A percentile compares a stretch with the other conserved stretches of the same genome.
Conservation (phyloP, 1,140 invertebrate genomes). For the Phocides pigmalion region DNA sequence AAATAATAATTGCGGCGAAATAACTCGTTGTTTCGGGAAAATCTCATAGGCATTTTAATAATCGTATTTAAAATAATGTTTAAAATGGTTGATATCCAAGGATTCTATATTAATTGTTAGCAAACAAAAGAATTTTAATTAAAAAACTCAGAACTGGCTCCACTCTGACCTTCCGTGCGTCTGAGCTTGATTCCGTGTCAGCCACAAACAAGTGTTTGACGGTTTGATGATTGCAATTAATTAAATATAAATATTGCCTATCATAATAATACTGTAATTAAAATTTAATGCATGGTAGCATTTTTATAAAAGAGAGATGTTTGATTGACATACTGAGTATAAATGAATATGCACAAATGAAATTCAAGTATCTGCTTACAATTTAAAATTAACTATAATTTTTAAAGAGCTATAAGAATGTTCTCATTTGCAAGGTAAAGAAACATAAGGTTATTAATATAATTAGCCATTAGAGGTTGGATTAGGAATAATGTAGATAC, state of each 20-base stretch:
- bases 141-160: background rate
- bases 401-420: too few relatives aligned
- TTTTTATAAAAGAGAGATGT: background rate
- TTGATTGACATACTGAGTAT: background rate
- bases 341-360: too few relatives aligned
- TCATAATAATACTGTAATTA: conserved; percentile 7
- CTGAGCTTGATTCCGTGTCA: conserved; percentile 6
- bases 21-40: too few relatives aligned
- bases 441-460: too few relatives aligned
- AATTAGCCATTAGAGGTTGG: too few relatives aligned
- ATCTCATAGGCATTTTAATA: too few relatives aligned
- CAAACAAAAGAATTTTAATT: conserved; percentile 26
- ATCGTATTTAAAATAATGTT: background rate
- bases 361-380: too few relatives aligned
- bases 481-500: too few relatives aligned
- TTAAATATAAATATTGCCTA: conserved; percentile 8
- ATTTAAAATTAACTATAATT: too few relatives aligned
- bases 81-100: background rate
- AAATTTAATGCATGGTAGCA: background rate
- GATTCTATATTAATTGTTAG: conserved; percentile 10
- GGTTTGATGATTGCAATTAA: conserved; percentile 6
- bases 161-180: background rate
- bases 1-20: background rate
- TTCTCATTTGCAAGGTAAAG: too few relatives aligned
- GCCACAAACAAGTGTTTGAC: conserved; percentile 8